Base-by-base conservation (phyloP, 2,888 invertebrate species). In the Folsomia manolachei region DNA sequence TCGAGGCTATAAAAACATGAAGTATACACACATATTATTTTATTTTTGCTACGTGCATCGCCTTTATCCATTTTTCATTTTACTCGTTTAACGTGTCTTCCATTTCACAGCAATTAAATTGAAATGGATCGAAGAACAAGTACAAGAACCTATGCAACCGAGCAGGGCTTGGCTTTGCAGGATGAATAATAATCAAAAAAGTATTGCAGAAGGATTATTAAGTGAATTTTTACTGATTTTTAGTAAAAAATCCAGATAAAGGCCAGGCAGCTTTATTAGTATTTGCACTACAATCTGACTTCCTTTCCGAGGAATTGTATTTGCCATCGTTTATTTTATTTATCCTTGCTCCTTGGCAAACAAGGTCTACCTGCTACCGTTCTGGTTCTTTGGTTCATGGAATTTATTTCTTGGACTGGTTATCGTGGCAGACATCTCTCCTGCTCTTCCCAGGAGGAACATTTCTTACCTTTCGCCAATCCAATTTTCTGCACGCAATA, bases 401-500 rank as follows among this genome's bases (percentile, higher is more conserved):
- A 67, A 67, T 67, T 67, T 27, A 11, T 27, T 60, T 52, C 23
- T 23, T 39, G 51, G 66, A 51, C 66, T 66, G 21, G 21, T 71
- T 72, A 72, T 72, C 72, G 23, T 68, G n/a, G n/a, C 67, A 65
- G 63, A 69, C 77, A 77, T 77, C 77, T 77, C 72, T 77, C 73
- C 74, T 74, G 70, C 71, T 71, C 63, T 68, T 66, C 75, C 72
- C 72, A 70, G 24, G 70, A 70, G 66, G 67, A 73, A 70, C 70
- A 67, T 74, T 75, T 75, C 73, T 75, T 72, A 63, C 69, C 71
- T 73, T 56, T 75, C 72, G 77, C 77, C 72, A 79, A 76, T 76
- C 73, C 76, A 78, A 79, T 79, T 79, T 79, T 78, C 79, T 77
- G 78, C 79, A 79, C 79, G 79, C 79, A 72, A 79, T 75, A 75